Conservation (phyloP, 2,797 vertebrate species). For the Enteromius trimaculatus region DNA sequence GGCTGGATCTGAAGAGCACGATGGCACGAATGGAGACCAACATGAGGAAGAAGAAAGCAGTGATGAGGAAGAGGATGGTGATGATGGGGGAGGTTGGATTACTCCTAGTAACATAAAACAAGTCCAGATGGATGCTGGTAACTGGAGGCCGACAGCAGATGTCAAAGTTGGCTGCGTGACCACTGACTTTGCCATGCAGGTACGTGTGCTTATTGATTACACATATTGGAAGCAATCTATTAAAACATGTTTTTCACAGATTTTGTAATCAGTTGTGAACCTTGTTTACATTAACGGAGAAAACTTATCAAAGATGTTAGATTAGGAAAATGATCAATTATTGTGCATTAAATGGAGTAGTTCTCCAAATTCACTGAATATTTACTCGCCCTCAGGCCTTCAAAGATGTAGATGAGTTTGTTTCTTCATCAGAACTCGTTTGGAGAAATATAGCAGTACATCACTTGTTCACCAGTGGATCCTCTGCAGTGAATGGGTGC, state of each 20-base stretch:
- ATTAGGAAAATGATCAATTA: not conserved
- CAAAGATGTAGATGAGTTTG: not conserved
- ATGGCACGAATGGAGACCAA: slow-evolving; percentile 52
- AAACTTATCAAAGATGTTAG: not conserved
- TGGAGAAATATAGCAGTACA: not conserved
- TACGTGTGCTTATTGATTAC: slow-evolving; percentile 55
- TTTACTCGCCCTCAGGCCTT: not conserved
- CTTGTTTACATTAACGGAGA: not conserved
- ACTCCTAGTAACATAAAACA: slow-evolving; percentile 91
- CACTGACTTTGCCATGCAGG: slow-evolving; percentile 98
- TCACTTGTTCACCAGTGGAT: not conserved
- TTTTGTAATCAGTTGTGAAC: not conserved
- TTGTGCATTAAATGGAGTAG: not conserved
- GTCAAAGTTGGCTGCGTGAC: slow-evolving; percentile 91
- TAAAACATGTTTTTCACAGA: not conserved
- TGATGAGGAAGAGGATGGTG: slow-evolving; percentile 58
- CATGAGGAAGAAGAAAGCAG: slow-evolving; percentile 42
- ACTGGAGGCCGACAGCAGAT: slow-evolving; percentile 68
- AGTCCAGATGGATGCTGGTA: slow-evolving; percentile 80
- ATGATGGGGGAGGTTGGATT: slow-evolving; percentile 87
- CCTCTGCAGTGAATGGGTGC: slow-evolving; percentile 2
- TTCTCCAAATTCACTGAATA: not conserved
- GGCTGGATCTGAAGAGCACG: slow-evolving; percentile 46
- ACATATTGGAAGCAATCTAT: not conserved
- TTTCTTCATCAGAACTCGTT: not conserved